Percentiles rank a stretch among this genome's conserved stretches.
Evolutionary conservation across 1,140 invertebrate species (phyloP).

Genomic region (Potamilus streckersoni): DNA sequence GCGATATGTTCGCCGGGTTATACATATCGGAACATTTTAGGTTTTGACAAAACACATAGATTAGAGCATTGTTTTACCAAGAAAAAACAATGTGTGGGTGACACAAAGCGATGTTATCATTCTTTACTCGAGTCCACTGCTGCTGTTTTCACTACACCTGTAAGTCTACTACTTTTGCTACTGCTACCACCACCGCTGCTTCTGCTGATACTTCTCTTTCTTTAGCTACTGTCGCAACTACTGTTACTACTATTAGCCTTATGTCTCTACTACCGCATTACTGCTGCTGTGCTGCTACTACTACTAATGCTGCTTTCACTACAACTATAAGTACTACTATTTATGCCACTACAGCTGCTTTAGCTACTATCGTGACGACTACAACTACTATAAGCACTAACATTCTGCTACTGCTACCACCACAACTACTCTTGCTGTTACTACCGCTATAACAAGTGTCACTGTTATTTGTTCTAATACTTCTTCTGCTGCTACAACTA

Average conservation of each 20-base stretch:
- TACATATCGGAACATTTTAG: too few species aligned
- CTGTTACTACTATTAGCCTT: not conserved
- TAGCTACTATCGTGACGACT: too few species aligned
- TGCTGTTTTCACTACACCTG: not conserved
- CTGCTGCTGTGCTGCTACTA: not conserved
- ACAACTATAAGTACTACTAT: not conserved
- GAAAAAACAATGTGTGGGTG: too few species aligned
- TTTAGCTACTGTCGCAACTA: constrained; percentile 2
- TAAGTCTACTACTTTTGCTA: constrained; percentile 2
- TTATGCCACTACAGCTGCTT: not conserved
- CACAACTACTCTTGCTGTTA: too few species aligned
- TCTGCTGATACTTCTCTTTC: not conserved
- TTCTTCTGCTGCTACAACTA: too few species aligned
- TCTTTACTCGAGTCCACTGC: constrained; percentile 4
- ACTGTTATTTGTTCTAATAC: too few species aligned
- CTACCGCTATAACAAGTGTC: too few species aligned
- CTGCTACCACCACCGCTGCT: constrained; percentile 3
- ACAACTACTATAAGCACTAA: too few species aligned
- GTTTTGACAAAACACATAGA: too few species aligned
- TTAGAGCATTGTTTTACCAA: too few species aligned
- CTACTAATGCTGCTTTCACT: not conserved
- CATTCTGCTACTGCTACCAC: too few species aligned
- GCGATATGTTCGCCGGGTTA: too few species aligned
- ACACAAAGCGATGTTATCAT: not conserved
- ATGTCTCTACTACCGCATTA: not conserved